phyloP scores from a whole-genome alignment of 2,888 invertebrate species.

The Coelinius sp. region DNA sequence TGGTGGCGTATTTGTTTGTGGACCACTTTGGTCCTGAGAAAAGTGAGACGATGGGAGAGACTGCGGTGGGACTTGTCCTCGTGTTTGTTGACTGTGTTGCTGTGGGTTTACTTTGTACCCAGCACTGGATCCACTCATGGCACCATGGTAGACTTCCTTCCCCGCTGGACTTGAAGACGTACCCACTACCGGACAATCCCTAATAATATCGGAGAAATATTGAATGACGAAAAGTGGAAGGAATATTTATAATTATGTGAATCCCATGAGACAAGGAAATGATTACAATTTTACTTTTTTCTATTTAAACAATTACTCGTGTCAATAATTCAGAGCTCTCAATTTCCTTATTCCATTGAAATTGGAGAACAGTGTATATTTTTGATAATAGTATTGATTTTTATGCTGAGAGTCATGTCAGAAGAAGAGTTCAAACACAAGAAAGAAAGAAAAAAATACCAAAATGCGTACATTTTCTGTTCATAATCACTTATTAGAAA shows the following conservation, averaged over 20 bases:
- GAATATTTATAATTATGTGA: background rate
- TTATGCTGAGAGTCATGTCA: background rate
- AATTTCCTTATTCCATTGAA: background rate
- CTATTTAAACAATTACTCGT: background rate
- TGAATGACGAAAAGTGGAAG: too few species aligned
- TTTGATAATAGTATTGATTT: background rate
- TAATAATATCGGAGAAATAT: slow-evolving; percentile 40
- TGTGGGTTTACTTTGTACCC: slow-evolving; percentile 64
- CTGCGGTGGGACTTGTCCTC: slow-evolving; percentile 59
- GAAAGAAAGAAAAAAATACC: background rate
- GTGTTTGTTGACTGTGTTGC: slow-evolving; percentile 63
- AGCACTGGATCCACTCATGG: slow-evolving; percentile 62
- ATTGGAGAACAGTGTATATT: background rate
- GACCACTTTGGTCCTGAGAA: slow-evolving; percentile 62
- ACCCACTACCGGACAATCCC: slow-evolving; percentile 66
- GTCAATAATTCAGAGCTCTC: background rate
- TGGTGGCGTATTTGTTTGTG: slow-evolving; percentile 72
- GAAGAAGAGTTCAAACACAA: background rate
- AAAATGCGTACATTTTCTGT: background rate
- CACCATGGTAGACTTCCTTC: slow-evolving; percentile 66
- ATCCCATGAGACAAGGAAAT: too few species aligned
- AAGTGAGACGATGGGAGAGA: slow-evolving; percentile 55
- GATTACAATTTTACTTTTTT: background rate
- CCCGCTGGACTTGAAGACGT: slow-evolving; percentile 65
- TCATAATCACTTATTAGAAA: slow-evolving; percentile 1